phyloP scores from a whole-genome alignment of 1,140 invertebrate species.

The Pseudomyrmex gracilis region DNA sequence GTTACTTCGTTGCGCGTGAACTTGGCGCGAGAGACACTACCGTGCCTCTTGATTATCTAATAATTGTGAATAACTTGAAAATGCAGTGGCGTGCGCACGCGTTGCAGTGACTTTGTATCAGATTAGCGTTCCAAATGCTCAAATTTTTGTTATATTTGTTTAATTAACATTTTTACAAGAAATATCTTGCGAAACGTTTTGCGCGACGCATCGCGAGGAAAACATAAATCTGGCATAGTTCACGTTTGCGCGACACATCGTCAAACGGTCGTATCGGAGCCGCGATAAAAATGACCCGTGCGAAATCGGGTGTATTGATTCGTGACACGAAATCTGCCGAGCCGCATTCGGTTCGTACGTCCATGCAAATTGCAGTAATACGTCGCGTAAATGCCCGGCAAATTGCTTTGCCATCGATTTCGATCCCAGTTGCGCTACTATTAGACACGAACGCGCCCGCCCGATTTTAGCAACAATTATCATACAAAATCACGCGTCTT shows the following conservation, averaged over 20 bases:
- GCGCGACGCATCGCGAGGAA: not conserved
- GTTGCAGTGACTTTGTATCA: no score
- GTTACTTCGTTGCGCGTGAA: no score
- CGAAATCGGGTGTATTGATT: constrained; percentile 68
- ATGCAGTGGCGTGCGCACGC: no score
- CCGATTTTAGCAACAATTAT: constrained; percentile 18
- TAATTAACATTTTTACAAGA: constrained; percentile 2
- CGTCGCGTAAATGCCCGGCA: constrained; percentile 75
- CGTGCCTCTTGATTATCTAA: no score
- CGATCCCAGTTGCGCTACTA: constrained; percentile 57
- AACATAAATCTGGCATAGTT: constrained; percentile 42
- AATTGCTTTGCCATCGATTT: constrained; percentile 80
- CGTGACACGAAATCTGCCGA: constrained; percentile 36
- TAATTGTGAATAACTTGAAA: no score
- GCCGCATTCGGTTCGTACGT: constrained; percentile 55
- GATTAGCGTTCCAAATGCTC: no score
- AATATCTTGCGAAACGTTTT: constrained; percentile 15
- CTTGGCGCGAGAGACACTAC: no score
- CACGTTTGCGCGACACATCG: not conserved
- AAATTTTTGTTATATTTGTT: no score
- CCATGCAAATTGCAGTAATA: constrained; percentile 80
- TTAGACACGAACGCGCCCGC: constrained; percentile 54
- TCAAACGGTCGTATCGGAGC: constrained; percentile 12
- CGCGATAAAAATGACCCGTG: constrained; percentile 64
- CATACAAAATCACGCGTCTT: not conserved